A percentile compares a stretch with the other conserved stretches of the same genome.
phyloP scores from a whole-genome alignment of 2,113 vertebrate species.

The Chelonoidis abingdonii region DNA sequence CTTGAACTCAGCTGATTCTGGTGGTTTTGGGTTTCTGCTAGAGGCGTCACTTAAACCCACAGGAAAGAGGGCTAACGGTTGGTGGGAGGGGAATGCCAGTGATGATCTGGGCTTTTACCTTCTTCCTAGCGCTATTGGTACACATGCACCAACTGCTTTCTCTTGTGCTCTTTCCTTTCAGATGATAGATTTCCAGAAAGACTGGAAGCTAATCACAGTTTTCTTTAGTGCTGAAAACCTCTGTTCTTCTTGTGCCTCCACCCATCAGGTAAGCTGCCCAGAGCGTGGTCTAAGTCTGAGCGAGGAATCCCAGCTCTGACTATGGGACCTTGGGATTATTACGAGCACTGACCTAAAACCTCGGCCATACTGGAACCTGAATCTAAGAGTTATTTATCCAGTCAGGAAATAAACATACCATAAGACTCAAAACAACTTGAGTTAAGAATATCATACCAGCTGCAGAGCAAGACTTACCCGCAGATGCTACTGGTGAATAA shows the following conservation, averaged over 20 bases:
- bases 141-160: background rate
- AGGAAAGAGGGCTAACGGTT: background rate
- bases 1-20: background rate
- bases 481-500: background rate
- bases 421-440: background rate
- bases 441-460: background rate
- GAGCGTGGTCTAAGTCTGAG: background rate
- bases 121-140: background rate
- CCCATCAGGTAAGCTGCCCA: constrained; percentile 49
- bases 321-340: background rate
- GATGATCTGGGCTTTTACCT: background rate
- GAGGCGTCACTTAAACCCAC: background rate
- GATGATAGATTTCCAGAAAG: constrained; percentile 86
- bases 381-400: background rate
- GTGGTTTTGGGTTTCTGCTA: background rate
- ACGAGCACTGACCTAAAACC: background rate
- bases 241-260: constrained; percentile 79
- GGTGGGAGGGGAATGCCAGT: background rate
- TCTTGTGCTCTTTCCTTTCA: constrained; percentile 53
- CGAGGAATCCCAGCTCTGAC: background rate
- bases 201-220: constrained; percentile 95
- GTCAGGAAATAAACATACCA: background rate
- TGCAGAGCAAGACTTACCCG: background rate
- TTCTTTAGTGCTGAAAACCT: constrained; percentile 87
- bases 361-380: background rate